Base-by-base conservation (phyloP, 2,113 vertebrate genomes). In the Gymnorhina tibicen region DNA sequence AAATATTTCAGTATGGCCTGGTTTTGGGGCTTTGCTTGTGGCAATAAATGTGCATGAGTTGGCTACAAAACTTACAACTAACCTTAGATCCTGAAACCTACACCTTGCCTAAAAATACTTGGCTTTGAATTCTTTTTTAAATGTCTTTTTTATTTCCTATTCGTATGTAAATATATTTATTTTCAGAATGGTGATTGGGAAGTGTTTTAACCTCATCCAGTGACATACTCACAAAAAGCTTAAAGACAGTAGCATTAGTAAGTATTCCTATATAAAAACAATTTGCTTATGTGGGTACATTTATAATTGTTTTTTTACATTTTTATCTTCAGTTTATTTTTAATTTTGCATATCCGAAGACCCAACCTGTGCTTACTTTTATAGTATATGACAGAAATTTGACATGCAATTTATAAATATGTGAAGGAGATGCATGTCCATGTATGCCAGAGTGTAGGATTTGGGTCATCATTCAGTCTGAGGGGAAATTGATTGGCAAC, bases 331-430 rank as follows among this genome's bases (percentile, higher is more conserved):
- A 39, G 47, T 6, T 52, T 53, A 15, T 26, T 58, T 84, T 74
- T 74, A 3, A 19, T 37, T 91, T 81, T 59, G 2, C 8, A 21
- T 49, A 53, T 58, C 5, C 5, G 26, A 42, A 78, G 15, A 67
- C 28, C 3, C 13, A 70, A 27, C 6, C 7, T 46, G 10, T 39
- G 7, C 4, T 55, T 75, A 26, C 0, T 0, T 28, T 5, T 35
- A 56, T 18, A 49, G 30, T 14, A 39, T 13, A 6, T 74, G 13
- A 59, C 22, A 49, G 32, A 53, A 89, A 67, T 62, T 23, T 73
- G n/a, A 26, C 5, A 22, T 12, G 3, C 16, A 67, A 5, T 77
- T 93, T 27, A 72, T 27, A 50, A 13, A 14, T 79, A 2, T 23
- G 8, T 81, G 55, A 59, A 35, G 41, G 30, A 52, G 9, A 41